Percentiles rank a stretch among this genome's conserved stretches.
Evolutionary conservation across 2,113 vertebrate genomes (phyloP).

Genomic region (Prunella fulvescens): DNA sequence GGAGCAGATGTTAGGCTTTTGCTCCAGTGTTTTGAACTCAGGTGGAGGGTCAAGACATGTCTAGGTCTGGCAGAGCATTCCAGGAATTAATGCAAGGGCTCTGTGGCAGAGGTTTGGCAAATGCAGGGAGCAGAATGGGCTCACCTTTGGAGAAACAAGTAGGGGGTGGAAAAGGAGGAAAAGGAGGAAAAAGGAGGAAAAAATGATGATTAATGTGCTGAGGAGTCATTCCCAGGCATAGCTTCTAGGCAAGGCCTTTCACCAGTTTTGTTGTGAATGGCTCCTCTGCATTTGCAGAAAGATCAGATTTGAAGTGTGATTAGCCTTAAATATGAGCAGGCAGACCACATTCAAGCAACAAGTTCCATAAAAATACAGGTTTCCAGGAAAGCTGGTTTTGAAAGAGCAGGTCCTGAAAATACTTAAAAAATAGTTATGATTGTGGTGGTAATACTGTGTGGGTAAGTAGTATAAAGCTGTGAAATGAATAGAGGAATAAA

Average conservation of each 20-base stretch:
- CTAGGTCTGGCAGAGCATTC: neutral
- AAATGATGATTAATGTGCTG: no score
- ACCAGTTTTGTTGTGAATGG: neutral
- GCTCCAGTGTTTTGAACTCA: neutral
- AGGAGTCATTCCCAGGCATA: rapidly evolving
- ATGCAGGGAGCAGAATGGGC: neutral
- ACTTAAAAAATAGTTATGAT: neutral
- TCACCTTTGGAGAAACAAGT: neutral
- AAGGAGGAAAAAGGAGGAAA: no score
- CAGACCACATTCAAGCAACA: neutral
- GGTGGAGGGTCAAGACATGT: neutral
- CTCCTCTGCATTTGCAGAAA: neutral
- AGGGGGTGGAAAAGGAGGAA: neutral
- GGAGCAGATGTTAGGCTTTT: neutral
- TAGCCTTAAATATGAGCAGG: neutral
- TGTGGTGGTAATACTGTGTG: neutral
- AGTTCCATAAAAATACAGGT: neutral
- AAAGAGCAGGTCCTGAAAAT: neutral
- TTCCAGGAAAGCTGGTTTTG: neutral
- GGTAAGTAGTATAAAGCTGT: neutral
- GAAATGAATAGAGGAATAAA: neutral
- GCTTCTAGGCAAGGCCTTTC: neutral
- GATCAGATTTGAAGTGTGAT: neutral
- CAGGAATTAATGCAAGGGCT: neutral
- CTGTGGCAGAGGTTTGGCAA: neutral